These are phyloP conservation scores for Drosophila greeni DNA, from an alignment of 2,888 invertebrate genomes.

Conservation along the genomic window DNA sequence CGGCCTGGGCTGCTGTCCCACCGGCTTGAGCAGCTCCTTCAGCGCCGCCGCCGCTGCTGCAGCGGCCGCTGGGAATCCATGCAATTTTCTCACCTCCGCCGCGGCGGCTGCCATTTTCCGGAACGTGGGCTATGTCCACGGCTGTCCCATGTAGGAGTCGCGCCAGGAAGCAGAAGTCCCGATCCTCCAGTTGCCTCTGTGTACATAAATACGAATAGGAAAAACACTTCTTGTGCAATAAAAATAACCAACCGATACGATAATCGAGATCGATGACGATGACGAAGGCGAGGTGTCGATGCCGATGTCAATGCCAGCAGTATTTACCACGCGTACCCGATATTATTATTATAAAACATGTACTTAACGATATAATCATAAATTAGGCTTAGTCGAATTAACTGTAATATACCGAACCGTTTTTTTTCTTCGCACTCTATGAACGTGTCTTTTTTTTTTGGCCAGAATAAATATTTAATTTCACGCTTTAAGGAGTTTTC, in stretches of 20 bases:
- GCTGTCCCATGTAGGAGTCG: constrained; percentile 83
- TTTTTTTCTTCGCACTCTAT: constrained; percentile 51
- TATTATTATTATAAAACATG: constrained; percentile 25
- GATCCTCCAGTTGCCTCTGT: constrained; percentile 47
- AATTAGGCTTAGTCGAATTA: constrained; percentile 64
- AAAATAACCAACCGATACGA: constrained; percentile 6
- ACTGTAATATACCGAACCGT: constrained; percentile 58
- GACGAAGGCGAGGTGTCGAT: neutral
- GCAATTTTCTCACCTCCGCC: constrained; percentile 84
- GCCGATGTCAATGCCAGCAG: constrained; percentile 1
- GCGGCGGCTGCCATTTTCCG: constrained; percentile 84
- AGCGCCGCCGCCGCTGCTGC: constrained; percentile 66
- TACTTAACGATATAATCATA: constrained; percentile 37
- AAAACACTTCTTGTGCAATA: constrained; percentile 64
- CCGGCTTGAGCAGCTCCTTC: constrained; percentile 73
- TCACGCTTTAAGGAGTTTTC: constrained; percentile 3
- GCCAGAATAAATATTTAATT: constrained; percentile 36
- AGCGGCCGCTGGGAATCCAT: constrained; percentile 78
- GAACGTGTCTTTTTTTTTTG: constrained; percentile 51
- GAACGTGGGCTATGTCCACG: constrained; percentile 86
- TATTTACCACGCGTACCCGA: constrained; percentile 31
- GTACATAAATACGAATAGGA: constrained; percentile 48
- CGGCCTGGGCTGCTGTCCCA: constrained; percentile 77
- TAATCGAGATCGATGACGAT: constrained; percentile 6
- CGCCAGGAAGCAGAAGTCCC: neutral